These are phyloP conservation scores for Zaprionus taronus DNA, from an alignment of 1,140 invertebrate species.

Conservation along the genomic window DNA sequence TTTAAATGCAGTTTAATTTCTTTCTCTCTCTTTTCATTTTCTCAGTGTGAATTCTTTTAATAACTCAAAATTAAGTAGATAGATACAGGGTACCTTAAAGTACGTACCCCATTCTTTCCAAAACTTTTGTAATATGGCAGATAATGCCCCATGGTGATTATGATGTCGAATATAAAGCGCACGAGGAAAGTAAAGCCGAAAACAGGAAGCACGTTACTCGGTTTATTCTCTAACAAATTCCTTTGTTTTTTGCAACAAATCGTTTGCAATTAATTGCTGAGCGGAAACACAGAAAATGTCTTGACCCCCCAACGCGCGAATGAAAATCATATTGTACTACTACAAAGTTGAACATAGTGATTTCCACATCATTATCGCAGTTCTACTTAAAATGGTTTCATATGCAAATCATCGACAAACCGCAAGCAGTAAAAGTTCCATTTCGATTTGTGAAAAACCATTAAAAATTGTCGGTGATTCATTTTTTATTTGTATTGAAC, in stretches of 20 bases:
- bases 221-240: constrained; percentile 31
- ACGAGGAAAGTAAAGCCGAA: constrained; percentile 38
- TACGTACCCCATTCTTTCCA: neutral
- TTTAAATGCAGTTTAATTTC: no score
- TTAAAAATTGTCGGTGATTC: neutral
- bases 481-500: neutral
- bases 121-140: neutral
- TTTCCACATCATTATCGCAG: constrained; percentile 23
- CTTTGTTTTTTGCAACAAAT: constrained; percentile 28
- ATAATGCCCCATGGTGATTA: neutral
- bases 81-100: neutral
- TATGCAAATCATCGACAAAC: neutral
- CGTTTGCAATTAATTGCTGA: constrained; percentile 19
- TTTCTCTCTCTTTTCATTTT: no score
- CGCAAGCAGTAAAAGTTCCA: neutral
- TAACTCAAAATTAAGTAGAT: no score
- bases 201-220: constrained; percentile 60
- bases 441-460: neutral
- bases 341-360: neutral
- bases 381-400: neutral
- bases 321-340: neutral
- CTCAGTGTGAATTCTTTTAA: no score
- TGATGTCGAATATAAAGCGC: neutral
- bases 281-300: constrained; percentile 11
- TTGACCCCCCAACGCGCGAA: neutral